Evolutionary conservation across 2,797 vertebrate genomes (phyloP).

Genomic region (Nasua narica): DNA sequence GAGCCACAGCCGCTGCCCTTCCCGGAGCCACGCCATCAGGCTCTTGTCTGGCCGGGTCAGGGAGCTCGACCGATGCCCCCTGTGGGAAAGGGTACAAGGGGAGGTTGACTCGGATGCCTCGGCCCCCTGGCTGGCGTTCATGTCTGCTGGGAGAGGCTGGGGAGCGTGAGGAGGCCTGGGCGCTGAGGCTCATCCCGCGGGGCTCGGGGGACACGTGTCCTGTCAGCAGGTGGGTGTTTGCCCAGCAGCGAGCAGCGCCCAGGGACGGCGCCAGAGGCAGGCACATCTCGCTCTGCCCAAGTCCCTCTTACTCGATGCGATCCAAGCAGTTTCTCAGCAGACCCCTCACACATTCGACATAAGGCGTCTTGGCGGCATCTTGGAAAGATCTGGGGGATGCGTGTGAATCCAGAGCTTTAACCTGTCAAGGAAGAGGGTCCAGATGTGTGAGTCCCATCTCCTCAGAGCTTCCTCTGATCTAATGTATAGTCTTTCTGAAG

Average conservation of each 20-base stretch:
- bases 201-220: background rate
- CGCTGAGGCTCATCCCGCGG: background rate
- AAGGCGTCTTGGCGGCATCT: background rate
- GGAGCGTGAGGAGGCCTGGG: background rate
- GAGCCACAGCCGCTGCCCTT: no score
- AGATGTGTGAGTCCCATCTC: background rate
- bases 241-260: background rate
- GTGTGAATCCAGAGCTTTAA: background rate
- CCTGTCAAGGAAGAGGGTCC: background rate
- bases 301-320: accelerated
- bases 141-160: background rate
- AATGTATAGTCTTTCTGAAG: background rate
- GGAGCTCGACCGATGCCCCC: background rate
- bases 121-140: accelerated
- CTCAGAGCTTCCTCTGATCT: background rate
- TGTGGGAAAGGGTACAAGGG: background rate
- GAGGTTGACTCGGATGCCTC: background rate
- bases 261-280: no score
- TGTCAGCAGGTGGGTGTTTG: background rate
- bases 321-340: background rate
- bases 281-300: accelerated
- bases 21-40: no score
- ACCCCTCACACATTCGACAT: background rate
- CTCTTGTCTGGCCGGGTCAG: no score
- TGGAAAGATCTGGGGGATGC: accelerated